Evolutionary conservation across 2,888 invertebrate species (phyloP).

Genomic region (Mimas tiliae): DNA sequence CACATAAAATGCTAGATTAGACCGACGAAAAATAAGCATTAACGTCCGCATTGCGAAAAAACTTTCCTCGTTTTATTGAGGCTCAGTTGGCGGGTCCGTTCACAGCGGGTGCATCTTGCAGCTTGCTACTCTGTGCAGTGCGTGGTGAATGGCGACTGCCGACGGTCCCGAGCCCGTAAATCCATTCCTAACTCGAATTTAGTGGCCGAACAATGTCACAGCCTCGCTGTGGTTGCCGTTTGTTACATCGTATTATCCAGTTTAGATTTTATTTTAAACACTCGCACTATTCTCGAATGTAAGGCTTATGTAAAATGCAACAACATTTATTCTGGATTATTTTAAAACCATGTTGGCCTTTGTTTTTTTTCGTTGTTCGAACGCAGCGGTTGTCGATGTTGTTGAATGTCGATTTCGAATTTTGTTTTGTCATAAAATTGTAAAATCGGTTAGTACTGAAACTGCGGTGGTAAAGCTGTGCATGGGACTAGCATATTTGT

Average conservation of each 20-base stretch:
- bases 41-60: constrained; percentile 79
- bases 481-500: background rate
- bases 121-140: constrained; percentile 26
- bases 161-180: constrained; percentile 61
- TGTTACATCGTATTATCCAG: constrained; percentile 65
- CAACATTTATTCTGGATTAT: constrained; percentile 11
- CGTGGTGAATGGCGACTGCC: constrained; percentile 37
- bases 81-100: constrained; percentile 48
- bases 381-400: background rate
- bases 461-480: background rate
- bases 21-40: constrained; percentile 64
- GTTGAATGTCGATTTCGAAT: background rate
- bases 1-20: constrained; percentile 57
- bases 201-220: constrained; percentile 53
- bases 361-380: background rate
- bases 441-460: background rate
- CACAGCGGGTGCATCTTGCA: constrained; percentile 1
- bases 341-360: background rate
- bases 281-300: constrained; percentile 31
- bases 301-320: constrained; percentile 7
- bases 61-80: constrained; percentile 67
- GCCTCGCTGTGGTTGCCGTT: constrained; percentile 46
- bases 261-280: constrained; percentile 28
- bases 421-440: background rate
- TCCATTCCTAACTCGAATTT: constrained; percentile 77